Conservation (phyloP, 2,888 invertebrate genomes). For the Malachius bipustulatus region DNA sequence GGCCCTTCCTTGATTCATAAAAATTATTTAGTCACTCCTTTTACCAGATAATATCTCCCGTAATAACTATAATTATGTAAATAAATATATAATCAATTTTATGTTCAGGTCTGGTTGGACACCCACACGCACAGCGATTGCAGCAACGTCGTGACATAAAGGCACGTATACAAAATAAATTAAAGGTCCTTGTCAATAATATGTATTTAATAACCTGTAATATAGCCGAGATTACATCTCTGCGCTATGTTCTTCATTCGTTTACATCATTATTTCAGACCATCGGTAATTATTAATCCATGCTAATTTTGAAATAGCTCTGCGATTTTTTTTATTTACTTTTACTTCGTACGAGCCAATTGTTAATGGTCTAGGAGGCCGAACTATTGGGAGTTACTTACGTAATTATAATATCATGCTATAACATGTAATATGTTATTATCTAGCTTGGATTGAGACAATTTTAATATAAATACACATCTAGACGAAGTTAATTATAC, state of each 20-base stretch:
- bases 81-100: slow-evolving; percentile 41
- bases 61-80: slow-evolving; percentile 40
- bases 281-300: not conserved
- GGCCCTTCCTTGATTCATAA: slow-evolving; percentile 6
- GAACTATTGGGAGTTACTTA: too few relatives aligned
- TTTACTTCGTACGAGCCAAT: too few relatives aligned
- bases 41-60: slow-evolving; percentile 38
- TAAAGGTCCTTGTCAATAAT: slow-evolving; percentile 3
- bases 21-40: slow-evolving; percentile 31
- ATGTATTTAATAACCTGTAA: slow-evolving; percentile 2
- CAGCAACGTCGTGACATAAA: slow-evolving; percentile 12
- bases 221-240: not conserved
- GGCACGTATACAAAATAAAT: slow-evolving; percentile 4
- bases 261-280: slow-evolving; percentile 2
- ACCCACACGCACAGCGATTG: slow-evolving; percentile 27
- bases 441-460: too few relatives aligned
- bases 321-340: too few relatives aligned
- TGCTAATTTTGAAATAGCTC: too few relatives aligned
- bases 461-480: too few relatives aligned
- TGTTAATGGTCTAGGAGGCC: too few relatives aligned
- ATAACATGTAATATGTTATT: too few relatives aligned
- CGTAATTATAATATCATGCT: too few relatives aligned
- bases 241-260: too few relatives aligned
- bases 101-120: slow-evolving; percentile 34
- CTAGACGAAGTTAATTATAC: too few relatives aligned